Evolutionary conservation across 1,140 invertebrate species (phyloP).

Genomic region (Drosophila navojoa): DNA sequence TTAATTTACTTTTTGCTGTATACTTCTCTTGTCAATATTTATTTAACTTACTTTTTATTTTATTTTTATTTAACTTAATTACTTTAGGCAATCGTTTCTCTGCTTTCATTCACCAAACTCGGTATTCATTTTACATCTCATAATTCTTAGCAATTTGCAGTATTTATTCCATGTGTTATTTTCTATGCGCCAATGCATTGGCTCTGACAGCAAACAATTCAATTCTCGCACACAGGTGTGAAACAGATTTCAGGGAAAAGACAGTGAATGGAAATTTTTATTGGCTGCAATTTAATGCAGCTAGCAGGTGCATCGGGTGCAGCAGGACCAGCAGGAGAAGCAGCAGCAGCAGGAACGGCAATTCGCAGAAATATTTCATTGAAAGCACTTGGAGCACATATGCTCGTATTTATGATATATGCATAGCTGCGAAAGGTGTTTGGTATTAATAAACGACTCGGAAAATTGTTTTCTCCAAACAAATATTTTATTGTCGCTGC

Average conservation of each 20-base stretch:
- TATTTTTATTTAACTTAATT: background rate
- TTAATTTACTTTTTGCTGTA: background rate
- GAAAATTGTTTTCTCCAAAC: no score
- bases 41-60: no score
- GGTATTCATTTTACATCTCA: background rate
- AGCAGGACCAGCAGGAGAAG: background rate
- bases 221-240: constrained; percentile 1
- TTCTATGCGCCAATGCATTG: background rate
- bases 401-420: constrained; percentile 14
- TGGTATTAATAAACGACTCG: constrained; percentile 6
- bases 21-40: no score
- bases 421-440: background rate
- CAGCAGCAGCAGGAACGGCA: background rate
- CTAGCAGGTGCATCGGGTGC: background rate
- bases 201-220: constrained; percentile 1
- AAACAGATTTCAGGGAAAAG: constrained; percentile 1
- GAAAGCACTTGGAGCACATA: background rate
- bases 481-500: no score
- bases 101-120: background rate
- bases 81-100: no score
- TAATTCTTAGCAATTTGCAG: background rate
- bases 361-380: constrained; percentile 7
- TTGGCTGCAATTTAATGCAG: constrained; percentile 21
- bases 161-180: constrained; percentile 8
- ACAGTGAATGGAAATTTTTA: constrained; percentile 13